Evolutionary conservation across 2,888 invertebrate species (phyloP), one percentile per base, ranked within the genome.

Genomic region (Mimumesa dahlbomi): DNA sequence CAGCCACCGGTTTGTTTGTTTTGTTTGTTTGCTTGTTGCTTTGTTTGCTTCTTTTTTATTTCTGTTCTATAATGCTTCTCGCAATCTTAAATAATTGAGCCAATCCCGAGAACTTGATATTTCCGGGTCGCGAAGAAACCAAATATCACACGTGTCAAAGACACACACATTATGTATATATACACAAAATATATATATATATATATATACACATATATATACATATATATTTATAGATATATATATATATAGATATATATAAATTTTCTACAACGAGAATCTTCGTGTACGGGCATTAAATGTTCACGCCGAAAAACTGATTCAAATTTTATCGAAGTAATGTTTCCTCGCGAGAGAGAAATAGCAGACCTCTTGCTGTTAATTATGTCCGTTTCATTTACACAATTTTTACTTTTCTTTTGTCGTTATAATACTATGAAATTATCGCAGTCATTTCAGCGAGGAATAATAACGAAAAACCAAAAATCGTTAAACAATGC

Each of bases 21-120:
- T 40, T 50, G 36, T 68, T 53, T 62, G 52, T 68, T 48, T 68
- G 31, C 16, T 21, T 29, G 13, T 80, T 79, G 70, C 71, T 64
- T 70, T 75, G 21, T 48, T 65, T 49, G 19, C 22, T 53, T 53
- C 61, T 54, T 58, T 36, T 46, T 36, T 5, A 25, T n/a, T 7
- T 25, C 25, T 22, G 50, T 42, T 65, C 61, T 62, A 61, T 64
- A 67, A 78, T 64, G 77, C 76, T 75, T 73, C 75, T 48, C 59
- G 49, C 46, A 65, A 65, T 74, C 62, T 79, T 80, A 84, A 84
- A 84, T 83, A 85, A 85, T 85, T 86, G 86, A 87, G 85, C 82
- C 86, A 81, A 87, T 84, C 73, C 65, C 64, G 71, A 77, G 82
- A 69, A 69, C 73, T 72, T 75, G 81, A 81, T 83, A 77, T 77